Conservation (phyloP, 2,113 vertebrate species). For the Poeciliopsis occidentalis region DNA sequence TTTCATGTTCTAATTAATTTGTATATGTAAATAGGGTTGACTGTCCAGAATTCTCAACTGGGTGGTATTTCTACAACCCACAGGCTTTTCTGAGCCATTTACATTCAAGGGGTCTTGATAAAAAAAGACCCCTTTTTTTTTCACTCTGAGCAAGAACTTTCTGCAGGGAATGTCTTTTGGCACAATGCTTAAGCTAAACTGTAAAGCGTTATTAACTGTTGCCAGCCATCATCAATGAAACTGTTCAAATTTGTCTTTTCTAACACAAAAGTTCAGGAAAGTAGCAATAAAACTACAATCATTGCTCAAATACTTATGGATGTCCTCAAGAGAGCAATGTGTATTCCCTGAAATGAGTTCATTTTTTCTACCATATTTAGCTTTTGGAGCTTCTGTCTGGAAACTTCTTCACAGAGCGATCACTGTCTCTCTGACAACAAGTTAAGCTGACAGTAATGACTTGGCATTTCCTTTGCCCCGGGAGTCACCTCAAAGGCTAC, state of each 20-base stretch:
- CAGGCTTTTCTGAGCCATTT: too few relatives aligned
- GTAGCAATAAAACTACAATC: slow-evolving; percentile 10
- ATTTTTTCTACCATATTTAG: not conserved
- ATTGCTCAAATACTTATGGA: not conserved
- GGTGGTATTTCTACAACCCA: too few relatives aligned
- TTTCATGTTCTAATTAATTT: not conserved
- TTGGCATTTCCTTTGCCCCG: slow-evolving; percentile 17
- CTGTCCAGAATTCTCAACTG: not conserved
- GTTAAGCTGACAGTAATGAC: slow-evolving; percentile 24
- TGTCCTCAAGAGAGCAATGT: slow-evolving; percentile 1
- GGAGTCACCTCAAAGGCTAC: slow-evolving; percentile 5
- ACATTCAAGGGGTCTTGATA: too few relatives aligned
- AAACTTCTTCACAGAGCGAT: slow-evolving; percentile 26
- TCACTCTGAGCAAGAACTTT: slow-evolving; percentile 43
- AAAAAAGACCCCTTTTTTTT: too few relatives aligned
- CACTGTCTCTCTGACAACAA: slow-evolving; percentile 21
- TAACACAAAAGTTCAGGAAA: slow-evolving; percentile 11
- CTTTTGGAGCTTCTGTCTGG: slow-evolving; percentile 4
- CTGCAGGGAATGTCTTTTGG: slow-evolving; percentile 53
- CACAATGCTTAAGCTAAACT: slow-evolving; percentile 33
- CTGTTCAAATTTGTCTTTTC: slow-evolving; percentile 31
- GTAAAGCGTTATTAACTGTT: slow-evolving; percentile 26
- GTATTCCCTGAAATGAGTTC: not conserved
- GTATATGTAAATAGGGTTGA: not conserved
- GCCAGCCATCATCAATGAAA: slow-evolving; percentile 27